These are phyloP conservation scores for Zaprionus lineosus DNA, from an alignment of 2,888 invertebrate species.

Conservation along the genomic window DNA sequence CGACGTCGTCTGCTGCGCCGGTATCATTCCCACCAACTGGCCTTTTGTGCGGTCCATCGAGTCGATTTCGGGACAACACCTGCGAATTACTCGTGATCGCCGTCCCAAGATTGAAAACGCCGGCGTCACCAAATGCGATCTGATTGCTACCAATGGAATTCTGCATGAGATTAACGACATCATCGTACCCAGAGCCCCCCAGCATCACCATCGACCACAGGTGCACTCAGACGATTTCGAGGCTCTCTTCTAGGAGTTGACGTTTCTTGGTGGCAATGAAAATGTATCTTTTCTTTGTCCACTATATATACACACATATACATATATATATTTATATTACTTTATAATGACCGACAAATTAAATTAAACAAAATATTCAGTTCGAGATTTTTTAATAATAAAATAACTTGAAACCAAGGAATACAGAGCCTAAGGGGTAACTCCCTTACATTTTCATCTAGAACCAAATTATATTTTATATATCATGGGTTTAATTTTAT, in stretches of 20 bases:
- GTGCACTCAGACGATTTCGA: slow-evolving; percentile 59
- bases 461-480: background rate
- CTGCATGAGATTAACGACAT: slow-evolving; percentile 83
- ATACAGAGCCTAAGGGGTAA: too few species aligned
- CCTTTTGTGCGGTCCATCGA: slow-evolving; percentile 82
- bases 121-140: slow-evolving; percentile 83
- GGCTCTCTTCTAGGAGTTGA: slow-evolving; percentile 63
- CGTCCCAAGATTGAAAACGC: slow-evolving; percentile 83
- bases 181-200: slow-evolving; percentile 65
- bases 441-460: too few species aligned
- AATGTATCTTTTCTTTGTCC: slow-evolving; percentile 28
- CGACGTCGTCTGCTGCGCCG: slow-evolving; percentile 83
- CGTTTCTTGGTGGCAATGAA: background rate
- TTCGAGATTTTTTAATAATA: background rate
- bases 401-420: too few species aligned
- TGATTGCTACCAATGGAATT: slow-evolving; percentile 81
- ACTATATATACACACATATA: slow-evolving; percentile 13
- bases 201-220: slow-evolving; percentile 58
- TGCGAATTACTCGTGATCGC: slow-evolving; percentile 82
- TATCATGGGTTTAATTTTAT: too few species aligned
- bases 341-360: slow-evolving; percentile 53
- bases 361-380: slow-evolving; percentile 16
- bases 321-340: slow-evolving; percentile 60
- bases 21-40: slow-evolving; percentile 82
- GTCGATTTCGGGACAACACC: slow-evolving; percentile 78